Conservation (phyloP, 2,888 invertebrate species). For the Byasa hedistus region DNA sequence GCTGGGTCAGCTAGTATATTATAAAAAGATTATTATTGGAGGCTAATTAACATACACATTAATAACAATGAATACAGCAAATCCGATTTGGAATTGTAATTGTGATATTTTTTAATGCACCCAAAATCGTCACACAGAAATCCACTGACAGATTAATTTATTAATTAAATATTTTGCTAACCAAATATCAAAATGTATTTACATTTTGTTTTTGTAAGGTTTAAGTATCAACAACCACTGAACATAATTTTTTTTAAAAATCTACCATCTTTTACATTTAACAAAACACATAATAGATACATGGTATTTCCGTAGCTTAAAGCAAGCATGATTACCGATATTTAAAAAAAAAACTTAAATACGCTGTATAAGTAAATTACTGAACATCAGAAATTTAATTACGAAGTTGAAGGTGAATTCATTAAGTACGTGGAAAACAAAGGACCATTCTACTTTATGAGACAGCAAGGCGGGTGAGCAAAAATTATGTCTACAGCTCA, state of each 20-base stretch:
- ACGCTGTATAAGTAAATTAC: slow-evolving; percentile 5
- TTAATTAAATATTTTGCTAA: neutral
- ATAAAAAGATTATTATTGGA: no score
- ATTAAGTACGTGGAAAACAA: slow-evolving; percentile 20
- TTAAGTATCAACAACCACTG: no score
- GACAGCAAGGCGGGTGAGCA: slow-evolving; percentile 16
- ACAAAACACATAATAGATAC: no score
- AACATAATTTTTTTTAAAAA: no score
- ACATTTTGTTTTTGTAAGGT: no score
- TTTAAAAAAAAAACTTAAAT: no score
- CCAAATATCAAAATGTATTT: no score
- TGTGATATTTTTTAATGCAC: slow-evolving; percentile 8
- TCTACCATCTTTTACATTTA: no score
- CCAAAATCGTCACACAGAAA: slow-evolving; percentile 4
- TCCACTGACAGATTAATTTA: neutral
- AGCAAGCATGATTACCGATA: no score
- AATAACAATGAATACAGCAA: neutral
- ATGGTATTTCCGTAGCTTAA: no score
- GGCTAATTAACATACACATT: neutral
- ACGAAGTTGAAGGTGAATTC: slow-evolving; percentile 20
- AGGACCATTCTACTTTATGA: slow-evolving; percentile 23
- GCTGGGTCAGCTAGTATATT: no score
- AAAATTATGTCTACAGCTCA: slow-evolving; percentile 21
- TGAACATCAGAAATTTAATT: slow-evolving; percentile 25
- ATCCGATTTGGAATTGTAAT: slow-evolving; percentile 1